These are phyloP conservation scores for Amazona guildingii DNA, from an alignment of 2,113 vertebrate genomes.

Conservation along the genomic window DNA sequence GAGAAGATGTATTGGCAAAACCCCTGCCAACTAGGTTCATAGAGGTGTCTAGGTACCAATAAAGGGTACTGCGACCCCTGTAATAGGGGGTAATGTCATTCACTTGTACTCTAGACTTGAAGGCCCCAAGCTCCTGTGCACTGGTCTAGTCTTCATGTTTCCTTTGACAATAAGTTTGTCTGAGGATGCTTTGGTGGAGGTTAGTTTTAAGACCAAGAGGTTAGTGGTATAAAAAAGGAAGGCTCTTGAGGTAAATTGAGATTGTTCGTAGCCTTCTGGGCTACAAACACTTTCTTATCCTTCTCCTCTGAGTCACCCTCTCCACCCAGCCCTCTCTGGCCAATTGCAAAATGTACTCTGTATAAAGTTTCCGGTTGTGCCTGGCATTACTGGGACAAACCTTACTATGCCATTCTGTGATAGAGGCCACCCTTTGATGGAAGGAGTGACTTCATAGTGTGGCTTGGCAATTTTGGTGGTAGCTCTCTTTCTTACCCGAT, in stretches of 20 bases:
- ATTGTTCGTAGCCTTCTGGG: neutral
- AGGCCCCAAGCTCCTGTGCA: neutral
- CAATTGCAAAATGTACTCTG: neutral
- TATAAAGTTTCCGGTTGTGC: neutral
- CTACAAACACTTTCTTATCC: neutral
- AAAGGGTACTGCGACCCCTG: neutral
- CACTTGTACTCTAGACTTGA: neutral
- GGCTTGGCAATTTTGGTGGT: neutral
- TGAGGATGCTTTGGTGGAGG: neutral
- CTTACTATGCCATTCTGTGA: fast-evolving
- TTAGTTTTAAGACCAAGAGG: neutral
- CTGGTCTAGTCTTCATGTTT: neutral
- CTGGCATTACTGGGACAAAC: neutral
- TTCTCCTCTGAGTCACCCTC: neutral
- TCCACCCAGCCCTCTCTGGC: neutral
- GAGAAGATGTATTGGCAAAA: neutral
- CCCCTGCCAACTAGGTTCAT: fast-evolving
- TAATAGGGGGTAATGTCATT: neutral
- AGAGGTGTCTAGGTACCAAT: neutral
- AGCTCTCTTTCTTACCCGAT: neutral
- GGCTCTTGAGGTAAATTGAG: neutral
- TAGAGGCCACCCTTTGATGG: neutral
- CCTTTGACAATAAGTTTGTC: neutral
- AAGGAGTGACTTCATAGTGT: neutral
- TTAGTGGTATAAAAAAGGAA: neutral